Evolutionary conservation across 1,140 invertebrate genomes (phyloP), one percentile per base, ranked within the genome.

Genomic region (Grapholita molesta): DNA sequence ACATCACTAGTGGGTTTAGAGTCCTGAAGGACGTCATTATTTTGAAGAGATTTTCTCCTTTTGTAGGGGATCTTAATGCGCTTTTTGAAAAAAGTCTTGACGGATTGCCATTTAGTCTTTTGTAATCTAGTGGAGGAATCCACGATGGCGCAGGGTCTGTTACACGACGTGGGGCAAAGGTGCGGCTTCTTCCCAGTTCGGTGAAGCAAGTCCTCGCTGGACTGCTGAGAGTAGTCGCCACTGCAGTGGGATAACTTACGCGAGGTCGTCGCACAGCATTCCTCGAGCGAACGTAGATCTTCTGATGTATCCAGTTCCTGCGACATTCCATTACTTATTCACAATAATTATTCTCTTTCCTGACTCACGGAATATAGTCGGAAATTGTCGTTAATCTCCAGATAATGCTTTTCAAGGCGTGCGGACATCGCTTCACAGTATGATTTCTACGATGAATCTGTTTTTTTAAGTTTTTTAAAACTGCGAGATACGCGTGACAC

Each of bases 221-320:
- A n/a, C n/a, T 38, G 0, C n/a, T n/a, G 18, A 3, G 42, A 21
- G 33, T 71, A 79, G 23, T 84, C 77, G 0, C 77, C 84, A 65
- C 73, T 82, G 11, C 75, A 84, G 21, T 69, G 70, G 6, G 80
- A 78, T 21, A 82, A 42, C 0, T 77, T 82, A 32, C 77, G 75
- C 1, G 83, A 88, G 9, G 83, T 85, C 3, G 85, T 74, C 3
- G 82, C 75, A 15, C 69, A 70, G 30, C 80, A 84, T 5, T 64
- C 76, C 15, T 70, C 76, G 7, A 70, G 66, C 23, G 76, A 75
- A 64, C 75, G 79, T 38, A 80, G 74, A 4, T 67, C 68, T 21
- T 69, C 68, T 42, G 6, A 9, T 18, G 18, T 15, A 15, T 8
- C 42, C 18, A 7, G 15, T 9, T 48, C 15, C 42, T 48, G 42